These are phyloP conservation scores for Phenacoccus solenopsis DNA, from an alignment of 1,140 invertebrate genomes.

Conservation along the genomic window DNA sequence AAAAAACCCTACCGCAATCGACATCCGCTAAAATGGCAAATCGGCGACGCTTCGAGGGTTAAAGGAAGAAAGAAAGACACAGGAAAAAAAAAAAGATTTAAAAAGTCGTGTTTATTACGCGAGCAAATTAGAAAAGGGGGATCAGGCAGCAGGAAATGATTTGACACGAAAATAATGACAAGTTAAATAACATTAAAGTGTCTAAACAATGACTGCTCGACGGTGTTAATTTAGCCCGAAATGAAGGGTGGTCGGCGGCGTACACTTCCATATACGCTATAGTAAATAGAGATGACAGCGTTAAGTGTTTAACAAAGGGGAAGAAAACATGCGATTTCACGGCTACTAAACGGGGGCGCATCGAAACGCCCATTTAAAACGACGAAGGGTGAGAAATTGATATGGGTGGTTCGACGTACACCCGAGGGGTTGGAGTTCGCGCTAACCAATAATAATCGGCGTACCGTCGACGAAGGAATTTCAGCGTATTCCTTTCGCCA, in stretches of 20 bases:
- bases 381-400: slow-evolving; percentile 1
- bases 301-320: slow-evolving; percentile 16
- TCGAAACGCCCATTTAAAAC: slow-evolving; percentile 9
- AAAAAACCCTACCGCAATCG: too few relatives aligned
- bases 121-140: background rate
- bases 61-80: background rate
- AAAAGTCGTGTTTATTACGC: slow-evolving; percentile 8
- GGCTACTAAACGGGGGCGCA: slow-evolving; percentile 8
- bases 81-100: slow-evolving; percentile 5
- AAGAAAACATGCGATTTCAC: slow-evolving; percentile 15
- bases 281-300: slow-evolving; percentile 16
- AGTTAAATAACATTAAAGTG: slow-evolving; percentile 17
- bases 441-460: background rate
- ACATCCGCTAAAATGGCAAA: too few relatives aligned
- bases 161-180: slow-evolving; percentile 18
- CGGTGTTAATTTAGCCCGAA: slow-evolving; percentile 2
- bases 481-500: background rate
- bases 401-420: background rate
- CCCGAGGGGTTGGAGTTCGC: background rate
- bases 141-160: slow-evolving; percentile 5
- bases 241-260: slow-evolving; percentile 33
- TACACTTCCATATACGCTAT: slow-evolving; percentile 32
- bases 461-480: background rate
- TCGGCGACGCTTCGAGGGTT: too few relatives aligned
- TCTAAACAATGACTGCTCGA: background rate